Conservation (phyloP, 2,113 vertebrate species). For the Cricetomys ansorgei region DNA sequence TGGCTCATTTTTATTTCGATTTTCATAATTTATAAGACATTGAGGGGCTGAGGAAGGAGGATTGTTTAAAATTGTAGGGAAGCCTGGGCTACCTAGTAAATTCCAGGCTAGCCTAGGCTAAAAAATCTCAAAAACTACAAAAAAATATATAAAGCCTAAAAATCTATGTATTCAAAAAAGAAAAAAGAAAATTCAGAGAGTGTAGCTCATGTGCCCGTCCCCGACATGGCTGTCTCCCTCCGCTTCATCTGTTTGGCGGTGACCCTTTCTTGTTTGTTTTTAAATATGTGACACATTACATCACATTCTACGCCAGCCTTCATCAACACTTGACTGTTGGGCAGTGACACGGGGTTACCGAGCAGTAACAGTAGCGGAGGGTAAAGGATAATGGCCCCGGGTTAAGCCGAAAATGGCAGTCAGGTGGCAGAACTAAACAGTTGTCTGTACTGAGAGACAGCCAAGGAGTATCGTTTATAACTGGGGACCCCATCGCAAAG, state of each 20-base stretch:
- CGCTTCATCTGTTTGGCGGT: background rate
- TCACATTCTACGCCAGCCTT: background rate
- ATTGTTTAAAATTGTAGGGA: background rate
- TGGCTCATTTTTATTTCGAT: background rate
- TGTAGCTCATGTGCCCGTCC: background rate
- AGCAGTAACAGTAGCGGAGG: background rate
- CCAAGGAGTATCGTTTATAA: background rate
- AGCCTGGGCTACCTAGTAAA: background rate
- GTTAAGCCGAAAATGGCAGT: background rate
- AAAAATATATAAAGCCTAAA: background rate
- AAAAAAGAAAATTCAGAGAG: background rate
- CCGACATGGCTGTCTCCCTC: background rate
- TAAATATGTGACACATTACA: background rate
- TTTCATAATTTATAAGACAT: background rate
- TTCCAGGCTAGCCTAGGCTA: background rate
- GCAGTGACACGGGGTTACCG: background rate
- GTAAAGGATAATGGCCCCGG: background rate
- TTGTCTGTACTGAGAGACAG: too few species aligned
- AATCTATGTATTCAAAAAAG: too few species aligned
- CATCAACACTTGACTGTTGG: background rate
- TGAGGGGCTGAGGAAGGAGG: background rate
- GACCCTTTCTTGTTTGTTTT: background rate
- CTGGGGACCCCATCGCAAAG: background rate
- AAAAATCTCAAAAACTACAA: background rate
- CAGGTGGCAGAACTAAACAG: background rate